phyloP scores from a whole-genome alignment of 23 tunicate genomes.

The Oikopleura dioica region DNA sequence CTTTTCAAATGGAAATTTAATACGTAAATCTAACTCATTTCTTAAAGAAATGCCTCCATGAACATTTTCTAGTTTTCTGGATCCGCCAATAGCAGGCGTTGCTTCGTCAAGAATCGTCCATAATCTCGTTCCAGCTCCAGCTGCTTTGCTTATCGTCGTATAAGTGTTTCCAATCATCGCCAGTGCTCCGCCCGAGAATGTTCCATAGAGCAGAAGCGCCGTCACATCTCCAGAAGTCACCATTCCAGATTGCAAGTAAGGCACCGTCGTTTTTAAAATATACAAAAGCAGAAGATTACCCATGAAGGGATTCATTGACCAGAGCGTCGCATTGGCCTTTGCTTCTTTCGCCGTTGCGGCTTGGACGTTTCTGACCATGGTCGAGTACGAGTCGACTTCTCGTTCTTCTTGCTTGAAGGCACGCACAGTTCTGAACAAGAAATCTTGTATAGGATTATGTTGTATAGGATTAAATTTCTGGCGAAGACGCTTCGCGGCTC shows the following conservation, averaged over 20 bases:
- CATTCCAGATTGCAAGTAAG: neutral
- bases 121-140: neutral
- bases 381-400: neutral
- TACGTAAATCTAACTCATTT: too few species aligned
- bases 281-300: neutral
- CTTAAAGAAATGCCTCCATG: too few species aligned
- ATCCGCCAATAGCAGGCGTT: neutral
- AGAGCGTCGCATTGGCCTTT: neutral
- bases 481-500: too few species aligned
- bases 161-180: neutral
- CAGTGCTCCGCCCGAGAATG: neutral
- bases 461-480: too few species aligned
- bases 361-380: neutral
- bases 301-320: slow-evolving; percentile 13
- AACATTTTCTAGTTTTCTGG: neutral
- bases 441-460: too few species aligned
- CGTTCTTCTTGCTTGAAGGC: neutral
- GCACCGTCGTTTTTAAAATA: neutral
- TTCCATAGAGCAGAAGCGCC: neutral
- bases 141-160: neutral
- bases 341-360: neutral
- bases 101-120: neutral
- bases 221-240: slow-evolving; percentile 1
- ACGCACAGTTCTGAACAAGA: neutral
- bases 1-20: too few species aligned